These are phyloP conservation scores for Falco peregrinus DNA, from an alignment of 2,797 vertebrate species.

Conservation along the genomic window DNA sequence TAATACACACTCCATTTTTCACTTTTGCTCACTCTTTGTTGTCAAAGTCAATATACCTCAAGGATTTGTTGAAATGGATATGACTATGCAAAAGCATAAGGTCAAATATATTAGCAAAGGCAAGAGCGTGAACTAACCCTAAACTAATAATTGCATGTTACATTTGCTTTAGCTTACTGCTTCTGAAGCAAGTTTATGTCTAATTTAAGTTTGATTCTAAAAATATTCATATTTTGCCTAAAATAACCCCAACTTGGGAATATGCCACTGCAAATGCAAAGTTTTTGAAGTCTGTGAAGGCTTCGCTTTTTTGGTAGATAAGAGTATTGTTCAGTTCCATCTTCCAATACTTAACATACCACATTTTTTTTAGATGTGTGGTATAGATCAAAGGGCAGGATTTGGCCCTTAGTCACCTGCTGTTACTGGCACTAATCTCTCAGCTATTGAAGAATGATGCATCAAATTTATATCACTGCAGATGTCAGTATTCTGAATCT, in stretches of 20 bases:
- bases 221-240: conserved; percentile 27
- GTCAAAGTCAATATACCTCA: not conserved
- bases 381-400: conserved; percentile 5
- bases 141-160: not conserved
- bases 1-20: not conserved
- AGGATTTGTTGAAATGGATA: conserved; percentile 19
- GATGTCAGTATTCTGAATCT: conserved; percentile 41
- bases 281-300: not conserved
- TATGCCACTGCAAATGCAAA: not conserved
- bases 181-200: conserved; percentile 8
- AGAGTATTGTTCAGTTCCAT: not conserved
- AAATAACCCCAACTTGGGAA: conserved; percentile 34
- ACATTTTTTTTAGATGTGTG: not conserved
- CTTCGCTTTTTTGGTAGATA: not conserved
- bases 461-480: conserved; percentile 42
- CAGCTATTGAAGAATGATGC: conserved; percentile 31
- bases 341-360: not conserved
- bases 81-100: not conserved
- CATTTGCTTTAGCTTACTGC: not conserved
- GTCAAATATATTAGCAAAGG: not conserved
- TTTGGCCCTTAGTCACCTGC: conserved; percentile 33
- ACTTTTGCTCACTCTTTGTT: not conserved
- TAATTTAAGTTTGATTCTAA: conserved; percentile 49
- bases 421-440: conserved; percentile 14
- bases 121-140: not conserved